Evolutionary conservation across 2,113 vertebrate genomes (phyloP).

Genomic region (Neogobius melanostomus): DNA sequence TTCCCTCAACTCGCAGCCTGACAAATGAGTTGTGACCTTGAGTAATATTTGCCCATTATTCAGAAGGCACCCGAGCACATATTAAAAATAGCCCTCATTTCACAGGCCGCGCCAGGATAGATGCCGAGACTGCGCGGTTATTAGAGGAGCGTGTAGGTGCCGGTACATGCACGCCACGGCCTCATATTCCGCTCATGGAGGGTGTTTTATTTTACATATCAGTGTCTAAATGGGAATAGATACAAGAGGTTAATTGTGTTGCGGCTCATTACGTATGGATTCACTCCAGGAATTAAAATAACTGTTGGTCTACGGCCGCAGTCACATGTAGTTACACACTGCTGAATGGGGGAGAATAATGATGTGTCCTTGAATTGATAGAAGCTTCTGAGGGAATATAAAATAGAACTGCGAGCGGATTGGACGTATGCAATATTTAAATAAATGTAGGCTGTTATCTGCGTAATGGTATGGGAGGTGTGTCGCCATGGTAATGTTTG

Average conservation of each 20-base stretch:
- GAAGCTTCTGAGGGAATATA: conserved; percentile 23
- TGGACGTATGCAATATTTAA: background rate
- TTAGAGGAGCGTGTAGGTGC: conserved; percentile 58
- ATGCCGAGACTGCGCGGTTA: conserved; percentile 25
- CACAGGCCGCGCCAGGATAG: conserved; percentile 28
- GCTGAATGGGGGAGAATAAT: conserved; percentile 17
- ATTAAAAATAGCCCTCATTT: conserved; percentile 82
- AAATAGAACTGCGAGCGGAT: conserved; percentile 22
- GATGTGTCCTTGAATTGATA: conserved; percentile 20
- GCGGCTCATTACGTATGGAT: conserved; percentile 3
- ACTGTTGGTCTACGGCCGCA: background rate
- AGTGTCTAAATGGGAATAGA: background rate
- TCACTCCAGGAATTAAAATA: conserved; percentile 11
- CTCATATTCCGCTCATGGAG: conserved; percentile 11
- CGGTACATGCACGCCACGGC: conserved; percentile 18
- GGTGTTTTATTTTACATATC: conserved; percentile 6
- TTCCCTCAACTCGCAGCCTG: conserved; percentile 73
- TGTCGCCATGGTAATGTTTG: background rate
- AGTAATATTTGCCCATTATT: conserved; percentile 78
- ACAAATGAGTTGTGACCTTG: conserved; percentile 81
- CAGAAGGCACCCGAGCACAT: conserved; percentile 73
- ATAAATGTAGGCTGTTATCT: conserved; percentile 9
- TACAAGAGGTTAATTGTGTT: conserved; percentile 10
- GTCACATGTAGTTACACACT: background rate
- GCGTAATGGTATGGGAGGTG: conserved; percentile 1